phyloP scores from a whole-genome alignment of 2,888 invertebrate species.

The Lysandra coridon region DNA sequence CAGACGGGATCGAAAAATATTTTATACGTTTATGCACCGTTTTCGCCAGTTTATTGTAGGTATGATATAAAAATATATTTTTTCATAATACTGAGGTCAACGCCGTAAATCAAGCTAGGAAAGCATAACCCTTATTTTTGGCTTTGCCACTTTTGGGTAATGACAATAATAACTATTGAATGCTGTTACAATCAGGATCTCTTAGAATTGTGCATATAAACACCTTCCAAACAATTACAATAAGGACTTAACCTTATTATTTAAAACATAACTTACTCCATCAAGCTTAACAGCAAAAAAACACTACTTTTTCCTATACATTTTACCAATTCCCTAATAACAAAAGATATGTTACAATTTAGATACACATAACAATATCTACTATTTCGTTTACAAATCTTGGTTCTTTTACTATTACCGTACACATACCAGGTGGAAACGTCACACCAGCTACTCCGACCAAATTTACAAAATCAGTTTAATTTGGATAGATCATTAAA shows the following conservation, averaged over 20 bases:
- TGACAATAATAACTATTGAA: background rate
- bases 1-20: conserved; percentile 27
- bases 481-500: conserved; percentile 22
- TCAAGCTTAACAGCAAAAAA: conserved; percentile 26
- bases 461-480: background rate
- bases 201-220: conserved; percentile 3
- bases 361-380: conserved; percentile 27
- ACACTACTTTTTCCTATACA: conserved; percentile 11
- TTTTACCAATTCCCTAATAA: conserved; percentile 18
- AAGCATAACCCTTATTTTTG: conserved; percentile 9
- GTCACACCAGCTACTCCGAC: background rate
- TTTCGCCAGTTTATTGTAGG: conserved; percentile 1
- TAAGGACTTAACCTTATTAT: conserved; percentile 12
- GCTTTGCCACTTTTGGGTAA: conserved; percentile 1
- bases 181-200: background rate
- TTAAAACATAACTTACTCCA: background rate
- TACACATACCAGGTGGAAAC: background rate
- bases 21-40: background rate
- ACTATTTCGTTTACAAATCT: conserved; percentile 20
- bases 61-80: conserved; percentile 28
- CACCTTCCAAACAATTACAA: background rate
- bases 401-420: conserved; percentile 24
- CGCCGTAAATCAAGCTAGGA: conserved; percentile 12
- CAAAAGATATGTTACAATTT: conserved; percentile 30
- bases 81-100: conserved; percentile 29